Evolutionary conservation across 1,140 invertebrate genomes (phyloP).

Genomic region (Drosophila nigrodunni): DNA sequence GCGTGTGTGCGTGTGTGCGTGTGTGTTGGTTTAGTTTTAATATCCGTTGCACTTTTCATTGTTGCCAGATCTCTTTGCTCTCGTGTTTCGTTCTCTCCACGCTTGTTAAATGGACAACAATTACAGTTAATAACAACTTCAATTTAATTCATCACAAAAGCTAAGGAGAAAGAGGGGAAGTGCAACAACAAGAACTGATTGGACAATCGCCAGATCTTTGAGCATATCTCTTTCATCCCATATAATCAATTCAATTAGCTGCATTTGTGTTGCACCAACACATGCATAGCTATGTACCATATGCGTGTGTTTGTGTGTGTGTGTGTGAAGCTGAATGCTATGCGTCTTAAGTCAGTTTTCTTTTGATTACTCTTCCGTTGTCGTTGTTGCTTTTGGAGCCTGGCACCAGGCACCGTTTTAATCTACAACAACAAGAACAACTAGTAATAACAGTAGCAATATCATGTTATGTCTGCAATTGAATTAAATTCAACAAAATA

Average conservation of each 20-base stretch:
- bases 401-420: constrained; percentile 74
- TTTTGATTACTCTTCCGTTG: constrained; percentile 53
- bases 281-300: not conserved
- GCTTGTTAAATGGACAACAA: constrained; percentile 51
- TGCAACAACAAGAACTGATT: constrained; percentile 31
- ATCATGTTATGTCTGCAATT: constrained; percentile 67
- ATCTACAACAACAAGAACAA: constrained; percentile 52
- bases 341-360: constrained; percentile 54
- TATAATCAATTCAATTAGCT: constrained; percentile 69
- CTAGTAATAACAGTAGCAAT: constrained; percentile 19
- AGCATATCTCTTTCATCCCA: constrained; percentile 15
- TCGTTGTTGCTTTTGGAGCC: constrained; percentile 58
- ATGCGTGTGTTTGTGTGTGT: not conserved
- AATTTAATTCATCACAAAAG: constrained; percentile 64
- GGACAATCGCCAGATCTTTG: constrained; percentile 32
- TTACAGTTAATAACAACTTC: constrained; percentile 76
- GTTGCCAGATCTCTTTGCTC: constrained; percentile 23
- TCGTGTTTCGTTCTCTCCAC: constrained; percentile 13
- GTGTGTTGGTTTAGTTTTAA: constrained; percentile 39
- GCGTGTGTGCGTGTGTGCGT: constrained; percentile 13
- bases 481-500: constrained; percentile 72
- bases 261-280: constrained; percentile 49
- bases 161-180: constrained; percentile 10
- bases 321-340: constrained; percentile 38
- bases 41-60: constrained; percentile 45